Conservation (phyloP, 2,113 vertebrate species). For the Equus quagga region DNA sequence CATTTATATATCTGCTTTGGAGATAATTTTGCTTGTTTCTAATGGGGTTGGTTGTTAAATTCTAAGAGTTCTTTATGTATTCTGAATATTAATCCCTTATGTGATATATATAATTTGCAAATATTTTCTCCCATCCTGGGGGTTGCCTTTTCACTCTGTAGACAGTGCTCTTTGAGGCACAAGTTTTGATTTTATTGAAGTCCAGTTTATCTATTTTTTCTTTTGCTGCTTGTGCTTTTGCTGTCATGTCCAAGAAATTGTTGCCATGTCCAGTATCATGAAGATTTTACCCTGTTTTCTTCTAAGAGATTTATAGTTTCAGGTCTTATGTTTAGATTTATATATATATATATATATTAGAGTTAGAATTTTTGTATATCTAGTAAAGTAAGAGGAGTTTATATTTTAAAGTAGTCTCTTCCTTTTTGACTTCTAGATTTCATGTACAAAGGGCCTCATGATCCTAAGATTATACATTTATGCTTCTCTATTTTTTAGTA, state of each 20-base stretch:
- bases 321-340: not conserved
- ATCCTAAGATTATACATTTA: not conserved
- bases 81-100: not conserved
- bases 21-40: not conserved
- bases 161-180: not conserved
- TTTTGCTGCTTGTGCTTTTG: not conserved
- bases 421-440: not conserved
- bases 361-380: not conserved
- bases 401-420: not conserved
- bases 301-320: not conserved
- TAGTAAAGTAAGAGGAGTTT: not conserved
- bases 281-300: not conserved
- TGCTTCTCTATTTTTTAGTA: not conserved
- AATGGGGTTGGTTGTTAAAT: not conserved
- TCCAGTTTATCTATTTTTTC: not conserved
- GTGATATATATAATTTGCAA: not conserved
- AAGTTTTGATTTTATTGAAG: not conserved
- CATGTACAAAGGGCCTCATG: not conserved
- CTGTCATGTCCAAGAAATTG: not conserved
- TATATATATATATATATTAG: not conserved
- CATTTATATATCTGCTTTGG: not conserved
- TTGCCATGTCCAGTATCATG: not conserved
- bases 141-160: not conserved
- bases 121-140: not conserved
- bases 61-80: not conserved